Percentiles rank a stretch among this genome's conserved stretches.
These are phyloP conservation scores for Brachyopa scutellaris DNA, from an alignment of 2,888 invertebrate genomes.

Conservation along the genomic window DNA sequence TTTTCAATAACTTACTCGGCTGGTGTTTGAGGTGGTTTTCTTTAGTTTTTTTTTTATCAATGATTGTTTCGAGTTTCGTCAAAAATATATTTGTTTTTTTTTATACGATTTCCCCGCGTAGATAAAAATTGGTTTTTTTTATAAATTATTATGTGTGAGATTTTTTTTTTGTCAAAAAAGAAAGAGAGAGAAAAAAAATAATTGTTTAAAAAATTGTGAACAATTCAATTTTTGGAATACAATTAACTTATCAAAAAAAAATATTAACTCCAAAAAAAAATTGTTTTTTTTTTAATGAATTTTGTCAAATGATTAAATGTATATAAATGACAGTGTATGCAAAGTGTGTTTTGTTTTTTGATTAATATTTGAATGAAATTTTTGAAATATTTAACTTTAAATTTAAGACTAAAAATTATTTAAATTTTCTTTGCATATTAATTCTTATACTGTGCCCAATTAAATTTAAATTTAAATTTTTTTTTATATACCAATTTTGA, in stretches of 20 bases:
- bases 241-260: slow-evolving; percentile 59
- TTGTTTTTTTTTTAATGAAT: slow-evolving; percentile 47
- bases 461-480: slow-evolving; percentile 5
- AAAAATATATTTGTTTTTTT: slow-evolving; percentile 50
- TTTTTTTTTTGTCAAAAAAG: slow-evolving; percentile 73
- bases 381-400: slow-evolving; percentile 71
- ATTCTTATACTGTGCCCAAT: slow-evolving; percentile 53
- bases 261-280: slow-evolving; percentile 62
- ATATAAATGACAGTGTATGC: slow-evolving; percentile 46
- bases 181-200: slow-evolving; percentile 71
- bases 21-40: slow-evolving; percentile 82
- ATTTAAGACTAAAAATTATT: slow-evolving; percentile 57
- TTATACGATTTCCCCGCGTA: slow-evolving; percentile 66
- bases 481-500: slow-evolving; percentile 57
- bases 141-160: slow-evolving; percentile 74
- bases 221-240: slow-evolving; percentile 32
- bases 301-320: slow-evolving; percentile 73
- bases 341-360: slow-evolving; percentile 57
- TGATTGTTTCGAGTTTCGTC: slow-evolving; percentile 70
- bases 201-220: slow-evolving; percentile 66
- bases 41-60: slow-evolving; percentile 76
- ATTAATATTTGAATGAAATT: slow-evolving; percentile 63
- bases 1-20: slow-evolving; percentile 81
- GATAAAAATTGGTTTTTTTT: slow-evolving; percentile 64
- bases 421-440: neutral